Base-by-base conservation (phyloP, 2,888 invertebrate species). In the Heteromyza rotundicornis region DNA sequence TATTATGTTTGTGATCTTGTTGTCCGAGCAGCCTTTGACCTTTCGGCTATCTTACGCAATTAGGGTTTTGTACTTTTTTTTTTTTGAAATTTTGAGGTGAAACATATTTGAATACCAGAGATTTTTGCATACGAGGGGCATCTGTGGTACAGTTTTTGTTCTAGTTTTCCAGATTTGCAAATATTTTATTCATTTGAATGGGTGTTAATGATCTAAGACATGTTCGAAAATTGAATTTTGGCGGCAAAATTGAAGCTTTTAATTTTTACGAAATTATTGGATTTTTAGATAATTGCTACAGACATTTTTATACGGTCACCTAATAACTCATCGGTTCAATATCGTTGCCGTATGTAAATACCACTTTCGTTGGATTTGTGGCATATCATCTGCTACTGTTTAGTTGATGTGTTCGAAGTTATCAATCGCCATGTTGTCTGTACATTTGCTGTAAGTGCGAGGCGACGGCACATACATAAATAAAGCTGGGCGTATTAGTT, bases 1-100 rank as follows among this genome's bases (percentile, higher is more conserved):
- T 59, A 55, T 53, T 44, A 16, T 62, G 64, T 64, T 69, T 51
- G 52, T 66, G 60, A 59, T 61, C 57, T 56, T 50, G 58, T 53
- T 57, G 64, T 68, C 64, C 65, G 55, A 36, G 59, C 65, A 66
- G 69, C 68, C 72, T 68, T 65, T 77, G 74, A 77, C 78, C 77
- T 72, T n/a, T n/a, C 67, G 64, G 56, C 62, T 70, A 70, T 68
- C 68, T 68, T 66, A 64, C 69, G 73, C 74, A 77, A 77, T 77
- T 76, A 75, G 72, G 66, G 59, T 68, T 60, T 67, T 19, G 27
- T 5, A 10, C n/a, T n/a, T n/a, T n/a, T 32, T 32, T 32, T 40
- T 40, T 7, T 3, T n/a, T 14, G 40, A 8, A 7, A 40, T 12
- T 57, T 61, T 64, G 66, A 66, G 75, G 75, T 75, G 70, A 74